A percentile compares a stretch with the other conserved stretches of the same genome.
Conservation (phyloP, 2,888 invertebrate species). For the Amphimallon solstitiale region DNA sequence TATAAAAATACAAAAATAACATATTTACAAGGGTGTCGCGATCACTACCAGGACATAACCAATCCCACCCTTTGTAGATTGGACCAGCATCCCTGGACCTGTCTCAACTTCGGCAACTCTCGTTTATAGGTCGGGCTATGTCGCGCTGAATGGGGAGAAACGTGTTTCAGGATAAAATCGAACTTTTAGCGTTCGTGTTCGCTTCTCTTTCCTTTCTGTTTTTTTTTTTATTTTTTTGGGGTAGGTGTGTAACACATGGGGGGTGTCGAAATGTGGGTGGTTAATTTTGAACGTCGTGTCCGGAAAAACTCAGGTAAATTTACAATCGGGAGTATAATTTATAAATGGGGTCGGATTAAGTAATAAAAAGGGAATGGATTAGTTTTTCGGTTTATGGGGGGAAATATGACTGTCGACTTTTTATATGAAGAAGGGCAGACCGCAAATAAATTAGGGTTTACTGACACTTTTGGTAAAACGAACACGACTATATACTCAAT, state of each 20-base stretch:
- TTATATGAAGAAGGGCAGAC: too few relatives aligned
- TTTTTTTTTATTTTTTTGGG: slow-evolving; percentile 5
- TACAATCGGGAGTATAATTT: not conserved
- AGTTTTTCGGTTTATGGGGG: too few relatives aligned
- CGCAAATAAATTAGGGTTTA: too few relatives aligned
- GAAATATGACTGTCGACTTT: too few relatives aligned
- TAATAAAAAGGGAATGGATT: too few relatives aligned
- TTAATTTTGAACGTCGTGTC: slow-evolving; percentile 4
- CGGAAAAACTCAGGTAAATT: not conserved
- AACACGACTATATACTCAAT: too few relatives aligned
- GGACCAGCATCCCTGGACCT: slow-evolving; percentile 28
- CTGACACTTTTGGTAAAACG: too few relatives aligned
- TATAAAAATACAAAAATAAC: slow-evolving; percentile 33
- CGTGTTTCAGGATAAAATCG: slow-evolving; percentile 15
- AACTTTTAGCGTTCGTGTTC: slow-evolving; percentile 7
- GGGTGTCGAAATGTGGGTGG: slow-evolving; percentile 1
- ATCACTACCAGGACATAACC: slow-evolving; percentile 13
- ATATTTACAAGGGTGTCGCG: slow-evolving; percentile 11
- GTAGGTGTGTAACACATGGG: not conserved
- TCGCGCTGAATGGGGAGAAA: not conserved
- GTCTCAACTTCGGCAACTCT: slow-evolving; percentile 6
- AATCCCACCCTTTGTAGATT: slow-evolving; percentile 27
- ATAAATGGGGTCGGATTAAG: not conserved
- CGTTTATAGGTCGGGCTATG: not conserved
- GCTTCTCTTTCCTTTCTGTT: not conserved